Conservation (phyloP, 2,888 invertebrate species). For the Chymomyza amoena region DNA sequence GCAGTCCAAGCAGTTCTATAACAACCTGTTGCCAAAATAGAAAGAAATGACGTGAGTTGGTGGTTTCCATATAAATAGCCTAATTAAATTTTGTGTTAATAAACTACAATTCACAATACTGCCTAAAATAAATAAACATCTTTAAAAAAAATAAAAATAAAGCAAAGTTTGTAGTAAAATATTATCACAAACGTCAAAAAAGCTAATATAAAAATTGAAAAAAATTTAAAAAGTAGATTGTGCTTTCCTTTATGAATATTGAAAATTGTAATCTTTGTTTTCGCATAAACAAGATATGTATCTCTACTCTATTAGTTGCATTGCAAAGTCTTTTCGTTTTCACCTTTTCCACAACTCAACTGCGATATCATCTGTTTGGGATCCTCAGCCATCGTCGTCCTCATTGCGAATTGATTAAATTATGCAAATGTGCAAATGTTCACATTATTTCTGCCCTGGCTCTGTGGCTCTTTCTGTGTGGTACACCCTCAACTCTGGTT, state of each 20-base stretch:
- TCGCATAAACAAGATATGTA: background rate
- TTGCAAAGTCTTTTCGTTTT: slow-evolving; percentile 29
- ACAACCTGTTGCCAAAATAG: too few species aligned
- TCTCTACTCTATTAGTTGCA: background rate
- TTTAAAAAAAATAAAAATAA: too few species aligned
- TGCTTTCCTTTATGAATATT: background rate
- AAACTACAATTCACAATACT: too few species aligned
- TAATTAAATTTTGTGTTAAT: too few species aligned
- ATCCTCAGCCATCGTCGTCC: background rate
- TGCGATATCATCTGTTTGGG: slow-evolving; percentile 1
- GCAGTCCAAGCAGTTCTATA: too few species aligned
- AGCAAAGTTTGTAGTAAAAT: too few species aligned
- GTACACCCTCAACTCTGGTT: slow-evolving; percentile 31
- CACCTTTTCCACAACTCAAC: slow-evolving; percentile 56
- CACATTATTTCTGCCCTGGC: slow-evolving; percentile 41
- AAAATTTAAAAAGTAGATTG: too few species aligned
- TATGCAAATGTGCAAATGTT: slow-evolving; percentile 68
- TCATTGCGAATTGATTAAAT: slow-evolving; percentile 75
- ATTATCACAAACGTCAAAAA: too few species aligned
- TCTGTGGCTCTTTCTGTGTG: slow-evolving; percentile 39
- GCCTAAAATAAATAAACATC: too few species aligned
- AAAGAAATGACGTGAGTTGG: too few species aligned
- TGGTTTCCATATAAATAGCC: too few species aligned
- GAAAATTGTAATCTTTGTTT: background rate
- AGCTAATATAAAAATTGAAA: too few species aligned